phyloP scores from a whole-genome alignment of 2,113 vertebrate species.

The Semicossyphus pulcher region DNA sequence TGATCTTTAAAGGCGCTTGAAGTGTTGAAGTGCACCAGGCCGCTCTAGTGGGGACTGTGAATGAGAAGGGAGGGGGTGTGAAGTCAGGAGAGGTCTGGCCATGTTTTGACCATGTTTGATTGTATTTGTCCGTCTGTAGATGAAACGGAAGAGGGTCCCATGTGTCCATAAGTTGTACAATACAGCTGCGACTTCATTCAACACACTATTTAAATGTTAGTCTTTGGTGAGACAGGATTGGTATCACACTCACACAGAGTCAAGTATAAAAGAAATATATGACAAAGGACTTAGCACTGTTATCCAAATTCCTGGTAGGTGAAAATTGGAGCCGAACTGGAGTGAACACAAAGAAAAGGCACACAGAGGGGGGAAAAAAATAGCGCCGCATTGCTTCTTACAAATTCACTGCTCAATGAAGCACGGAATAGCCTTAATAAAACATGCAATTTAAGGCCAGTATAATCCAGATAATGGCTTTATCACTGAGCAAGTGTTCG shows the following conservation, averaged over 20 bases:
- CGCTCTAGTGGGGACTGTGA: conserved; percentile 58
- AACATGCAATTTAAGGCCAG: conserved; percentile 73
- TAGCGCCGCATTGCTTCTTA: conserved; percentile 51
- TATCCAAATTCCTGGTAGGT: conserved; percentile 8
- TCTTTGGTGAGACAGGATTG: conserved; percentile 5
- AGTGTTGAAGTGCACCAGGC: conserved; percentile 65
- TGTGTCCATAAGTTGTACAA: neutral
- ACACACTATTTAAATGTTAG: neutral
- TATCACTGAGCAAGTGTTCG: conserved; percentile 48
- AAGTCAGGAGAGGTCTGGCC: conserved; percentile 34
- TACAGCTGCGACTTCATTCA: neutral
- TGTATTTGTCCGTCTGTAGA: conserved; percentile 25
- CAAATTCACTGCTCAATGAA: conserved; percentile 75
- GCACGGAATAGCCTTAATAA: conserved; percentile 75
- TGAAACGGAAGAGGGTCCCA: conserved; percentile 22
- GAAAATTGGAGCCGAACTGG: conserved; percentile 6
- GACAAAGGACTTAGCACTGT: neutral
- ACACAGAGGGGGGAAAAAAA: conserved; percentile 26
- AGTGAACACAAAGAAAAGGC: conserved; percentile 5
- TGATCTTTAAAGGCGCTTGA: conserved; percentile 74
- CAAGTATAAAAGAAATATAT: conserved; percentile 30
- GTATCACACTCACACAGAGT: conserved; percentile 8
- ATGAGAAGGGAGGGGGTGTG: conserved; percentile 38
- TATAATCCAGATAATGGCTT: conserved; percentile 74
- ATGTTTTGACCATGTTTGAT: conserved; percentile 60